Conservation (phyloP, 35 echinoderm and acorn worm genomes). For the Acanthaster planci region DNA sequence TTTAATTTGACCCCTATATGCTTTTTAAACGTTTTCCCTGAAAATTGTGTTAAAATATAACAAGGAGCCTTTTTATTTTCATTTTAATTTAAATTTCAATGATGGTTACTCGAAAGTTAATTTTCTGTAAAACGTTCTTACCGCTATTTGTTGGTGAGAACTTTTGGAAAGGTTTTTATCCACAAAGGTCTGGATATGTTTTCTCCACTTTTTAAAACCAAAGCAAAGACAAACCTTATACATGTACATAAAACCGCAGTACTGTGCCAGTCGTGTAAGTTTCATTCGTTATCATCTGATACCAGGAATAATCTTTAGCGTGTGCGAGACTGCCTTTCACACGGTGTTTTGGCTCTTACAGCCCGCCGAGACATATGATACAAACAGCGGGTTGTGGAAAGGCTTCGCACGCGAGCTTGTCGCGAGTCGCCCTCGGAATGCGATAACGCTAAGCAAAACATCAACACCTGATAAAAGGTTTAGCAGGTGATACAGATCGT, state of each 20-base stretch:
- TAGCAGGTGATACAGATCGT: background rate
- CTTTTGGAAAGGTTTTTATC: too few relatives aligned
- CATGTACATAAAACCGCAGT: background rate
- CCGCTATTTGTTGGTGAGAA: too few relatives aligned
- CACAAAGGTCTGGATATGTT: too few relatives aligned
- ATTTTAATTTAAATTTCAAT: too few relatives aligned
- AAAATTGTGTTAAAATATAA: too few relatives aligned
- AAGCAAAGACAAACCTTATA: too few relatives aligned
- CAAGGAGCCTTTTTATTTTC: too few relatives aligned
- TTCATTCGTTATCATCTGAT: conserved; percentile 13
- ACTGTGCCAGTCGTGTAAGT: background rate
- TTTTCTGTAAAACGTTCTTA: too few relatives aligned
- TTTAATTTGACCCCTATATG: too few relatives aligned
- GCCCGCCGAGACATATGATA: conserved; percentile 1
- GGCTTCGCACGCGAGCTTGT: background rate
- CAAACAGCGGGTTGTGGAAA: background rate
- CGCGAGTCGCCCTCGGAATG: background rate
- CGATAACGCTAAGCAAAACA: background rate
- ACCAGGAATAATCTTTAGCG: background rate
- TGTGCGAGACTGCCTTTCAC: background rate
- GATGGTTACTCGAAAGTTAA: too few relatives aligned
- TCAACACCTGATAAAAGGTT: conserved; percentile 8
- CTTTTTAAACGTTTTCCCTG: too few relatives aligned
- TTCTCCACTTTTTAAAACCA: too few relatives aligned
- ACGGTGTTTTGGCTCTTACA: background rate